phyloP scores from a whole-genome alignment of 92 coral and sea anemone genomes.

The Phenganax stokvisi region DNA sequence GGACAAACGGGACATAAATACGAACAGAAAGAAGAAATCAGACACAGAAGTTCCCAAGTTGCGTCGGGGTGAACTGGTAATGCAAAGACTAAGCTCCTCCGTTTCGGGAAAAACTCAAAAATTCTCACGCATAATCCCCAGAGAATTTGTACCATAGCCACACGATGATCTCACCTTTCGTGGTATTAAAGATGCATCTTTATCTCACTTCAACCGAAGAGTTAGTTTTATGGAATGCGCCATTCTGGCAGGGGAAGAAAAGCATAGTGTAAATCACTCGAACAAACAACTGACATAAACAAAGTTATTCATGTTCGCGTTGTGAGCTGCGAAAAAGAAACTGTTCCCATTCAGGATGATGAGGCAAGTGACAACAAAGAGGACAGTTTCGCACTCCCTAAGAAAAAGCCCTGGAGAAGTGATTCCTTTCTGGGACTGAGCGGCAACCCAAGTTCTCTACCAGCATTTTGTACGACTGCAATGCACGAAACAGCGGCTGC shows the following conservation, averaged over 20 bases:
- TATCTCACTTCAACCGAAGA: conserved; percentile 14
- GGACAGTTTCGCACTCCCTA: conserved; percentile 1
- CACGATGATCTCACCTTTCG: conserved; percentile 2
- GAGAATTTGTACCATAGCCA: conserved; percentile 7
- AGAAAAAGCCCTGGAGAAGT: background rate
- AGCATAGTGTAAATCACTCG: conserved; percentile 4
- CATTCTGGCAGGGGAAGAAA: conserved; percentile 22
- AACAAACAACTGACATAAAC: conserved; percentile 14
- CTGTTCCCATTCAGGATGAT: background rate
- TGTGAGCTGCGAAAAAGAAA: conserved; percentile 15
- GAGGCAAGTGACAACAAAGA: background rate
- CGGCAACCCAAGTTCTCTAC: conserved; percentile 2
- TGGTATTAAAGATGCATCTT: conserved; percentile 10
- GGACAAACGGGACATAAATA: background rate
- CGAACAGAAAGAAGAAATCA: conserved; percentile 12
- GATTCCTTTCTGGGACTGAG: background rate
- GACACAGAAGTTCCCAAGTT: background rate
- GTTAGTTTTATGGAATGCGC: conserved; percentile 19
- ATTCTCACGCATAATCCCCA: background rate
- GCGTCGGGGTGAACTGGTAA: background rate
- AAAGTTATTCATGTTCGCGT: conserved; percentile 8
- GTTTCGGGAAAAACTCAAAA: conserved; percentile 3
- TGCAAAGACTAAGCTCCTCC: background rate
- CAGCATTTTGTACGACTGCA: background rate
- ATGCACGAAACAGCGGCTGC: background rate